Conservation (phyloP, 2,797 vertebrate genomes). For the Phoxinus dragarum region DNA sequence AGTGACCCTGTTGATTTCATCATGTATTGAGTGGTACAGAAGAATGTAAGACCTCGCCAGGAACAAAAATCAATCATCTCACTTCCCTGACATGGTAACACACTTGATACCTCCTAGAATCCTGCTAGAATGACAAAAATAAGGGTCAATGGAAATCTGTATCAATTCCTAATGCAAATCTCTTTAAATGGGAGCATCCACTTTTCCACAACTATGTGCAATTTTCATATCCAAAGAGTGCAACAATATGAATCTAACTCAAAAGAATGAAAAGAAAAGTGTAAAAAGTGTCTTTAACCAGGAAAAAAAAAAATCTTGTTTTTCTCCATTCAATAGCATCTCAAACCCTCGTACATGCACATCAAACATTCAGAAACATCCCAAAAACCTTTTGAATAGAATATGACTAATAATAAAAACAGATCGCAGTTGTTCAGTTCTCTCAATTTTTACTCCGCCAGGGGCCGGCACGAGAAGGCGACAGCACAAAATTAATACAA, state of each 20-base stretch:
- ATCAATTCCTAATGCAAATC: not conserved
- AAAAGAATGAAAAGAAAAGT: slow-evolving; percentile 16
- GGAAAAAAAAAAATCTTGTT: not conserved
- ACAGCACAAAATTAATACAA: slow-evolving; percentile 70
- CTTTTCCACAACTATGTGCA: slow-evolving; percentile 32
- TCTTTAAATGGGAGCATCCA: slow-evolving; percentile 5
- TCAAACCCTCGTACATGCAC: slow-evolving; percentile 69
- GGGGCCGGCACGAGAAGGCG: slow-evolving; percentile 69
- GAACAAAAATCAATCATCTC: not conserved
- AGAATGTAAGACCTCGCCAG: not conserved
- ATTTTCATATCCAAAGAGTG: slow-evolving; percentile 10
- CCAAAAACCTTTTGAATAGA: slow-evolving; percentile 73
- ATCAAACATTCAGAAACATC: slow-evolving; percentile 75
- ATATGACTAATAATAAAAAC: slow-evolving; percentile 79
- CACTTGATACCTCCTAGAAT: not conserved
- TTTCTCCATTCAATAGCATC: slow-evolving; percentile 49
- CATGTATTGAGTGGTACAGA: slow-evolving; percentile 12
- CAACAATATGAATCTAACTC: not conserved
- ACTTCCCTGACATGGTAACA: not conserved
- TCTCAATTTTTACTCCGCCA: slow-evolving; percentile 66
- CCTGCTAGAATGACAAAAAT: slow-evolving; percentile 8
- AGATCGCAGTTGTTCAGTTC: slow-evolving; percentile 66
- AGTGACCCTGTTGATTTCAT: slow-evolving; percentile 32
- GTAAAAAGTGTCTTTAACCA: slow-evolving; percentile 7
- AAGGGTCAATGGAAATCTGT: not conserved